These are phyloP conservation scores for Chromoteleia sp. DNA, from an alignment of 2,888 invertebrate species.

Conservation along the genomic window DNA sequence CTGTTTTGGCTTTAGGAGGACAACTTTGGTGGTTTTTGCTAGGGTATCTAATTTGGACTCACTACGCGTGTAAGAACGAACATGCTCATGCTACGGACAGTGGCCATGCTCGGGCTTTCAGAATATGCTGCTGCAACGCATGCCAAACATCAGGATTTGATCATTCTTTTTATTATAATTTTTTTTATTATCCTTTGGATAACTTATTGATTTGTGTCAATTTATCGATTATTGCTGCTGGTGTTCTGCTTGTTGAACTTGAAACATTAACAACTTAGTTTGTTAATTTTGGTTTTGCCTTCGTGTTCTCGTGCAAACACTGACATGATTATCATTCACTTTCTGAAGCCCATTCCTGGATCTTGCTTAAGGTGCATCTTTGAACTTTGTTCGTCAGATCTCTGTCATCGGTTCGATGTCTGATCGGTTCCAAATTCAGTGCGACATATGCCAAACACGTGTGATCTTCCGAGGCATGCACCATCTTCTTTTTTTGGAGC, in stretches of 20 bases:
- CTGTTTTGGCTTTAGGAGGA: constrained; percentile 26
- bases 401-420: constrained; percentile 10
- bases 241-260: constrained; percentile 41
- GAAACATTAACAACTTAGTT: constrained; percentile 4
- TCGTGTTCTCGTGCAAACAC: constrained; percentile 68
- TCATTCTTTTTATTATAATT: constrained; percentile 1
- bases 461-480: constrained; percentile 60
- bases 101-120: constrained; percentile 80
- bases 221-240: constrained; percentile 30
- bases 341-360: constrained; percentile 45
- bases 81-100: constrained; percentile 82
- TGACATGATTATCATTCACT: constrained; percentile 29
- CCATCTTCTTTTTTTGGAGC: constrained; percentile 5
- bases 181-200: background rate
- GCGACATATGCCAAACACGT: constrained; percentile 47
- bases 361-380: constrained; percentile 31
- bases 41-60: constrained; percentile 69
- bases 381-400: constrained; percentile 5
- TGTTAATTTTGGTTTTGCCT: constrained; percentile 16
- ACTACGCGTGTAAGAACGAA: constrained; percentile 76
- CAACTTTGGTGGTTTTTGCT: constrained; percentile 61
- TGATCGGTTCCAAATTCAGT: constrained; percentile 31
- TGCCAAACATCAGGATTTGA: constrained; percentile 63
- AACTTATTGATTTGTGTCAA: constrained; percentile 4
- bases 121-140: constrained; percentile 53